Base-by-base conservation (phyloP, 2,113 vertebrate species). In the Corythaeola cristata region DNA sequence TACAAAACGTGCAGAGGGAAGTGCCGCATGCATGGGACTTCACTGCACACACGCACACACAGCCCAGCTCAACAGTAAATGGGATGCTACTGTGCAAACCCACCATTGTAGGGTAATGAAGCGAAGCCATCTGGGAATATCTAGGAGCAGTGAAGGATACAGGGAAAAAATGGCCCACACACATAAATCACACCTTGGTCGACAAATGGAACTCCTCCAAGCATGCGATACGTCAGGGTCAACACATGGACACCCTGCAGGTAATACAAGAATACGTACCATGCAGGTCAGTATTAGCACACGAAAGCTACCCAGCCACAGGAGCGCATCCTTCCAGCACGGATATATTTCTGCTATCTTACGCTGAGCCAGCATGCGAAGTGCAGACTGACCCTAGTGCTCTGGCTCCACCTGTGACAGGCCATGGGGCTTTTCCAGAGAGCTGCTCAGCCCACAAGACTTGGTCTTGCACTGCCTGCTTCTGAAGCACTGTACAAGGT, bases 341-440 rank as follows among this genome's bases (percentile, higher is more conserved):
- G 23, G 44, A 23, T 2, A 8, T 1, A 15, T 52, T 73, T 47
- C 68, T 76, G 30, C 15, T 49, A 2, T 15, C 59, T 55, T 47
- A 23, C 1, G 3, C 1, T 37, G 44, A 47, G 64, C 35, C 12
- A 5, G 26, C 24, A 75, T 6, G 23, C 20, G 63, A 74, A 62
- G 56, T 0, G 0, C 12, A 58, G n/a, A 44, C 30, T 2, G 4
- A 39, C 5, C 23, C 58, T 19, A 49, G 47, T 33, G 37, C 62
- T 60, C 68, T 37, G 19, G 30, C 22, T 47, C 64, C 35, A 45
- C 41, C n/a, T 90, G 52, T 45, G 60, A 18, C 50, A 33, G 66
- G n/a, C 23, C 19, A 24, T 5, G 35, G 27, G 33, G 15, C 58
- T 66, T 32, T 53, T 84, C 63, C 33, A 80, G 58, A 35, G 37